Evolutionary conservation across 2,888 invertebrate genomes (phyloP).

Genomic region (Parapristionchus giblindavisi): DNA sequence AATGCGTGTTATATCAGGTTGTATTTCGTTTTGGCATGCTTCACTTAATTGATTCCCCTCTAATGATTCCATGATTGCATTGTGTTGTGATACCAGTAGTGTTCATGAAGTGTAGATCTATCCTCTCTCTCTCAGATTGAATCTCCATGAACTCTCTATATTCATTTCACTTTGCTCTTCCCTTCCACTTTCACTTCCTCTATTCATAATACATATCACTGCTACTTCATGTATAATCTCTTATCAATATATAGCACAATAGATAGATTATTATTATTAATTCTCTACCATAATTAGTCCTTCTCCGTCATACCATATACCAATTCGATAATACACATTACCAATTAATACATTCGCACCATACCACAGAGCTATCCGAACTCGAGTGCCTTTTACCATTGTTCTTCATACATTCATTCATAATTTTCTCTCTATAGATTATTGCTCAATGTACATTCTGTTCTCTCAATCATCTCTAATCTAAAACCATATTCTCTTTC

Average conservation of each 20-base stretch:
- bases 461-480: conserved; percentile 7
- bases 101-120: too few species aligned
- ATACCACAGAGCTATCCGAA: too few species aligned
- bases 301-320: too few species aligned
- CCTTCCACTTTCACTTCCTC: conserved; percentile 11
- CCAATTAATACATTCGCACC: too few species aligned
- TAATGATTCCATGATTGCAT: conserved; percentile 21
- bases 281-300: too few species aligned
- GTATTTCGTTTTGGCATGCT: not conserved
- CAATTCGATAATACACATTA: too few species aligned
- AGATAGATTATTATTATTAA: too few species aligned
- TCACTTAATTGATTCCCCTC: conserved; percentile 10
- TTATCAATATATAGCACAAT: not conserved
- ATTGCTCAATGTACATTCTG: conserved; percentile 34
- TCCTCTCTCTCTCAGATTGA: too few species aligned
- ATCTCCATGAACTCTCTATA: too few species aligned
- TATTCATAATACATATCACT: conserved; percentile 23
- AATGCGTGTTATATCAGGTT: conserved; percentile 7
- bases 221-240: conserved; percentile 10
- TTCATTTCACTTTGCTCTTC: conserved; percentile 16
- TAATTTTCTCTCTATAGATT: not conserved
- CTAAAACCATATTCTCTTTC: conserved; percentile 22
- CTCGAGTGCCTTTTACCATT: conserved; percentile 29
- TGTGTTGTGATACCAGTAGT: conserved; percentile 16
- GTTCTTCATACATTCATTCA: too few species aligned